Conservation (phyloP, 2,888 invertebrate species). For the Leucophenga maculata region DNA sequence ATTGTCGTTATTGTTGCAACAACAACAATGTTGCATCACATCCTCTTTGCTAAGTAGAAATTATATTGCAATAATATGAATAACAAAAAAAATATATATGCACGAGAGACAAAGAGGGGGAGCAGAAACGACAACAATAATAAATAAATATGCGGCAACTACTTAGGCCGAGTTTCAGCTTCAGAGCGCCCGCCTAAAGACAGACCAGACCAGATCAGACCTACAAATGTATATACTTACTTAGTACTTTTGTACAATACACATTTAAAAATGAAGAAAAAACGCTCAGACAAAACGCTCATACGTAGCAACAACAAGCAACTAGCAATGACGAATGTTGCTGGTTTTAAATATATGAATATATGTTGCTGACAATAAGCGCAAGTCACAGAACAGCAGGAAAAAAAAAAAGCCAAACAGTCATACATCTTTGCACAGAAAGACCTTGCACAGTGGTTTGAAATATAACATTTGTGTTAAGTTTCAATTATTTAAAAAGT, state of each 20-base stretch:
- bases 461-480: no score
- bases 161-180: constrained; percentile 25
- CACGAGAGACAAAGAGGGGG: constrained; percentile 19
- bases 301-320: no score
- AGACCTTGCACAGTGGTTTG: no score
- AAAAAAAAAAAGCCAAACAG: no score
- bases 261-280: no score
- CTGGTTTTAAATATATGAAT: no score
- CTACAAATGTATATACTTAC: constrained; percentile 3
- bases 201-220: neutral
- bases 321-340: no score
- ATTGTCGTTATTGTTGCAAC: constrained; percentile 37
- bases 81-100: constrained; percentile 5
- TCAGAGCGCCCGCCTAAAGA: constrained; percentile 1
- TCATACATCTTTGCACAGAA: no score
- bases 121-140: constrained; percentile 5
- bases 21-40: constrained; percentile 42
- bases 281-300: neutral
- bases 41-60: constrained; percentile 43
- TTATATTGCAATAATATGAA: constrained; percentile 39
- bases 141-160: constrained; percentile 23
- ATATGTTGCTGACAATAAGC: no score
- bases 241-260: no score
- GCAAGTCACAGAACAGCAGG: no score
- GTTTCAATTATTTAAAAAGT: no score